phyloP scores from a whole-genome alignment of 2,797 vertebrate species.

The Galaxias olidus region DNA sequence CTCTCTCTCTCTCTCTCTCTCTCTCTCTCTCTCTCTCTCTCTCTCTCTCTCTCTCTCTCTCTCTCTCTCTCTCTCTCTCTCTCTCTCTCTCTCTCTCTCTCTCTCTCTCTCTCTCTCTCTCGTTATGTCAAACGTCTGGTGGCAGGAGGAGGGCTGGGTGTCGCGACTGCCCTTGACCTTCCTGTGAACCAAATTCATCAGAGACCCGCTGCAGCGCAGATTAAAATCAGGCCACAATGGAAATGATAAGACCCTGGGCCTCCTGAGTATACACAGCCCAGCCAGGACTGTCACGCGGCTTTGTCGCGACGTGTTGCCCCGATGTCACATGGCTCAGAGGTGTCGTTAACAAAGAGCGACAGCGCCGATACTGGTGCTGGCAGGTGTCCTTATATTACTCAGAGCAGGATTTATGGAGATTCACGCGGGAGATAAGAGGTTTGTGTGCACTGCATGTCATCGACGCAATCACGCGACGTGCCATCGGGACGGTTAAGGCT shows the following conservation, averaged over 20 bases:
- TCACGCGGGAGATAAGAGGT: conserved; percentile 37
- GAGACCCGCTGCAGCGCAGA: conserved; percentile 62
- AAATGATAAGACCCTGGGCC: conserved; percentile 18
- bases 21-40: not conserved
- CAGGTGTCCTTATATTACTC: not conserved
- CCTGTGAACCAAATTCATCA: conserved; percentile 70
- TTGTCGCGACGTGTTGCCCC: conserved; percentile 22
- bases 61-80: not conserved
- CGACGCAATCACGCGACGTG: conserved; percentile 23
- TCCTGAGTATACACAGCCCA: conserved; percentile 36
- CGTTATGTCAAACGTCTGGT: conserved; percentile 25
- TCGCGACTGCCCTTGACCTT: conserved; percentile 73
- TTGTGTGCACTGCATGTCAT: conserved; percentile 29
- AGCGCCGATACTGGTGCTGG: not conserved
- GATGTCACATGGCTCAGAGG: conserved; percentile 27
- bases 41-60: not conserved
- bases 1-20: not conserved
- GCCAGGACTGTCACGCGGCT: conserved; percentile 35
- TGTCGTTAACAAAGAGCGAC: conserved; percentile 39
- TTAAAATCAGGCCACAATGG: conserved; percentile 67
- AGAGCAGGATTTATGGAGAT: conserved; percentile 26
- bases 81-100: not conserved
- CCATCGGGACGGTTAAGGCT: conserved; percentile 31
- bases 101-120: not conserved
- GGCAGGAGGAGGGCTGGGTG: conserved; percentile 49